These are phyloP conservation scores for Otocyon megalotis DNA, from an alignment of 2,113 vertebrate species.

Conservation along the genomic window DNA sequence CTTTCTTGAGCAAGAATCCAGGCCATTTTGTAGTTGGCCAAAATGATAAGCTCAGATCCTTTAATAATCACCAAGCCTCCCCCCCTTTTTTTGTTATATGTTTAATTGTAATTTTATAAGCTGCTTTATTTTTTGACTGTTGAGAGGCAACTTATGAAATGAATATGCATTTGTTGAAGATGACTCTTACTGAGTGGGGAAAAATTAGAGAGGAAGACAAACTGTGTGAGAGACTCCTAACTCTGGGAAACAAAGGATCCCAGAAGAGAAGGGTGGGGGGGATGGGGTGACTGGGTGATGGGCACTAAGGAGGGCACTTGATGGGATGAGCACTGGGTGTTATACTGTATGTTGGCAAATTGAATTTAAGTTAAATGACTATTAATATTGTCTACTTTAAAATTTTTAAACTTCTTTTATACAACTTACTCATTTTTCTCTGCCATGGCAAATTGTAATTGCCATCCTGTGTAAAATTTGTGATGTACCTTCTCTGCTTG, in stretches of 20 bases:
- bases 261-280: too few species aligned
- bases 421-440: background rate
- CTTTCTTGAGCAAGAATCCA: slow-evolving; percentile 7
- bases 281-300: too few species aligned
- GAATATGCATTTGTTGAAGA: slow-evolving; percentile 30
- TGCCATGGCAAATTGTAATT: slow-evolving; percentile 15
- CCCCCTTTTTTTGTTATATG: background rate
- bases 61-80: background rate
- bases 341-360: too few species aligned
- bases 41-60: slow-evolving; percentile 25
- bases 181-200: background rate
- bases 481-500: background rate
- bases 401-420: background rate
- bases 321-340: too few species aligned
- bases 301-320: too few species aligned
- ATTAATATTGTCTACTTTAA: background rate
- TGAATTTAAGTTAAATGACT: too few species aligned
- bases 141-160: background rate
- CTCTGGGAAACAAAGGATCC: too few species aligned
- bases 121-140: background rate
- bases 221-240: too few species aligned
- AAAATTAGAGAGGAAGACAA: too few species aligned
- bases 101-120: background rate
- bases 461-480: slow-evolving; percentile 42
- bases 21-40: background rate